These are phyloP conservation scores for Pollachius pollachius DNA, from an alignment of 2,113 vertebrate genomes.

Conservation along the genomic window DNA sequence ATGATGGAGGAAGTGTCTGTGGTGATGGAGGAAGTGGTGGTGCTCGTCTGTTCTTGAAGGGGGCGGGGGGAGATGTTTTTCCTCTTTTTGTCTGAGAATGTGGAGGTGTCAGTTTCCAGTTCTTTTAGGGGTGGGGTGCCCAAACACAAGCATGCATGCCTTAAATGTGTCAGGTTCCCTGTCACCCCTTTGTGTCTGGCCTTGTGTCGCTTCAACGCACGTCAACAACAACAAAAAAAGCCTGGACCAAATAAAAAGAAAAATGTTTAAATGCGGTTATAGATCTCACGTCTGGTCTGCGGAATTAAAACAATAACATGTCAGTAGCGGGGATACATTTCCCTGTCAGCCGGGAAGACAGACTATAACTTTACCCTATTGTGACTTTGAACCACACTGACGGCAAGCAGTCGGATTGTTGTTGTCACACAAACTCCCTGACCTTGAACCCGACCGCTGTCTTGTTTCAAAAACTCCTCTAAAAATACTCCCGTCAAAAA, in stretches of 20 bases:
- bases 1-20: no score
- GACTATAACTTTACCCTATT: constrained; percentile 66
- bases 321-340: constrained; percentile 57
- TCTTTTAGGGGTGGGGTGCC: not conserved
- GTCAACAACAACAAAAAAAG: constrained; percentile 45
- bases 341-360: constrained; percentile 67
- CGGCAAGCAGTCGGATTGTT: constrained; percentile 74
- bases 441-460: constrained; percentile 60
- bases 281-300: constrained; percentile 56
- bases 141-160: constrained; percentile 10
- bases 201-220: constrained; percentile 36
- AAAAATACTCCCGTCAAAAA: constrained; percentile 73
- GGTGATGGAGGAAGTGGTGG: no score
- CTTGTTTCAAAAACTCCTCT: constrained; percentile 64
- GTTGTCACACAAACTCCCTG: constrained; percentile 67
- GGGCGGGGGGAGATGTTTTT: no score
- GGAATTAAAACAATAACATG: constrained; percentile 68
- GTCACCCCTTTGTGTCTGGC: constrained; percentile 33
- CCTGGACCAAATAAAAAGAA: constrained; percentile 34
- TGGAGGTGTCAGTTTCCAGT: no score
- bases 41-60: no score
- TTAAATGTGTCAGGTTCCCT: constrained; percentile 58
- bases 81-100: no score
- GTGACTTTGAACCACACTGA: constrained; percentile 70
- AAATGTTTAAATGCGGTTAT: constrained; percentile 70